phyloP scores from a whole-genome alignment of 2,113 vertebrate species.

The Scalopus aquaticus region DNA sequence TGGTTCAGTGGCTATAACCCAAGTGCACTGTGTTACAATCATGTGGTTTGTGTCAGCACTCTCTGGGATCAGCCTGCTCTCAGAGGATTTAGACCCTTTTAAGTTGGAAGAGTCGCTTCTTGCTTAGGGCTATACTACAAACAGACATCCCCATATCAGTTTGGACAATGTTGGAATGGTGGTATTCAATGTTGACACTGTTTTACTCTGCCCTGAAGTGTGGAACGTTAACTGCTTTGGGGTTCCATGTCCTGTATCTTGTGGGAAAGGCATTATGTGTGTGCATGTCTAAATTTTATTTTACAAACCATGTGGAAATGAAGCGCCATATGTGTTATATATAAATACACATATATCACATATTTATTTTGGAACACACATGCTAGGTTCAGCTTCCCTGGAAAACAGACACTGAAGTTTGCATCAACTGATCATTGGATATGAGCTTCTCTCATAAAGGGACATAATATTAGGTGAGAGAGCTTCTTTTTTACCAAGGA shows the following conservation, averaged over 20 bases:
- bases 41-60: background rate
- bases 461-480: background rate
- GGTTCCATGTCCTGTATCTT: background rate
- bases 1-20: background rate
- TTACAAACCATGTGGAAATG: background rate
- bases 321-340: background rate
- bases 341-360: background rate
- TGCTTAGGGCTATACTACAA: background rate
- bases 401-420: background rate
- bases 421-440: background rate
- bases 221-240: background rate
- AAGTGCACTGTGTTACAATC: background rate
- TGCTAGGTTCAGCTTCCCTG: background rate
- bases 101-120: background rate
- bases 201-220: background rate
- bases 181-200: background rate
- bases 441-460: background rate
- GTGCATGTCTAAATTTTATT: background rate
- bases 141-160: background rate
- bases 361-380: background rate
- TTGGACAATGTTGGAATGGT: background rate
- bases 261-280: background rate
- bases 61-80: background rate
- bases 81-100: background rate
- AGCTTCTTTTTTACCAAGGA: background rate